A percentile compares a stretch with the other conserved stretches of the same genome.
These are phyloP conservation scores for Parthenolecanium corni DNA, from an alignment of 2,888 invertebrate genomes.

Conservation along the genomic window DNA sequence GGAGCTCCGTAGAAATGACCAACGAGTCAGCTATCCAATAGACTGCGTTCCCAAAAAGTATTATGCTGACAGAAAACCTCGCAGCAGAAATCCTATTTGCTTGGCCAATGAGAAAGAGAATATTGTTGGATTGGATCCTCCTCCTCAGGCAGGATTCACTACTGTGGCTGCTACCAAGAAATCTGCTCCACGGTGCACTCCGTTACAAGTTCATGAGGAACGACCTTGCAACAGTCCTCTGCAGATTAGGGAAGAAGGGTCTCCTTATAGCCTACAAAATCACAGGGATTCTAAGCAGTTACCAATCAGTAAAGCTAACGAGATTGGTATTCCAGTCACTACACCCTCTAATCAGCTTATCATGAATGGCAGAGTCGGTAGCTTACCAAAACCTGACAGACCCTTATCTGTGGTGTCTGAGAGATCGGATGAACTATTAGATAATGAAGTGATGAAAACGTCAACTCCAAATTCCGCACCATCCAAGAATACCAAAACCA, in stretches of 20 bases:
- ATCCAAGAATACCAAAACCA: slow-evolving; percentile 35
- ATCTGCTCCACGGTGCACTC: neutral
- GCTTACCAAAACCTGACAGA: slow-evolving; percentile 28
- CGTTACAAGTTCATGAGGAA: neutral
- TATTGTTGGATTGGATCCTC: neutral
- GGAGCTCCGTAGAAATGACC: neutral
- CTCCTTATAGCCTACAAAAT: neutral
- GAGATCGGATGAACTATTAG: slow-evolving; percentile 33
- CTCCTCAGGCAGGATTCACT: no score
- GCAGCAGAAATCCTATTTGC: slow-evolving; percentile 60
- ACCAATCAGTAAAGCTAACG: slow-evolving; percentile 16
- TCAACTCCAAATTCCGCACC: slow-evolving; percentile 18
- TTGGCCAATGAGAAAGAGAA: slow-evolving; percentile 38
- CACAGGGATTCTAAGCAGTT: neutral
- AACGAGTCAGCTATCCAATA: slow-evolving; percentile 2
- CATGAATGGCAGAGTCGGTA: slow-evolving; percentile 29
- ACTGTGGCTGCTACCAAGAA: neutral
- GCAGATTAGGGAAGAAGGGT: neutral
- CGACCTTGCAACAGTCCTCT: neutral
- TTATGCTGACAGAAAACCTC: slow-evolving; percentile 57
- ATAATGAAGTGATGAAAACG: slow-evolving; percentile 30
- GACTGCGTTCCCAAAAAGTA: slow-evolving; percentile 41
- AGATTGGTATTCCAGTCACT: slow-evolving; percentile 26
- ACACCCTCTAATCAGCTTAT: slow-evolving; percentile 30
- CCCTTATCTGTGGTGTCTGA: slow-evolving; percentile 36